Percentiles rank a stretch among this genome's conserved stretches.
These are phyloP conservation scores for Melieria omissa DNA, from an alignment of 2,888 invertebrate genomes.

Conservation along the genomic window DNA sequence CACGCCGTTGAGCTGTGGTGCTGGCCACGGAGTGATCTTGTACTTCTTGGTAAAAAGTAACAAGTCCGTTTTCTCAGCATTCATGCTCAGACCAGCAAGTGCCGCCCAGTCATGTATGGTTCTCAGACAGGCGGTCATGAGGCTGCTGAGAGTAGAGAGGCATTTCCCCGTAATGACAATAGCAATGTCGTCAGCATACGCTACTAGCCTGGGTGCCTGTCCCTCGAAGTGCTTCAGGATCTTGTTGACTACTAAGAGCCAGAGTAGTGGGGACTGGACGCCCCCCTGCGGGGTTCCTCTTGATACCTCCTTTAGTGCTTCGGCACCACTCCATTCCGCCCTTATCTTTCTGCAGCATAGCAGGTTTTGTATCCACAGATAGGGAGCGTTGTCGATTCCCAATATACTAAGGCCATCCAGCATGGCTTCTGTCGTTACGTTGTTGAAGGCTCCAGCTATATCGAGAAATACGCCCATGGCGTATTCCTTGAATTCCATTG, in stretches of 20 bases:
- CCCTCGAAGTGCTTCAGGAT: background rate
- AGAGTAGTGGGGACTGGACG: background rate
- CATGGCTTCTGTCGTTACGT: background rate
- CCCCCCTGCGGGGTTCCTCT: background rate
- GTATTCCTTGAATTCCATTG: too few species aligned
- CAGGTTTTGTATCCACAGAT: background rate
- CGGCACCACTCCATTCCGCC: background rate
- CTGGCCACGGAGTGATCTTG: background rate
- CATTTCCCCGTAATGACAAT: background rate
- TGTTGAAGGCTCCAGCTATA: conserved; percentile 7
- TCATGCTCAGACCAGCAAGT: too few species aligned
- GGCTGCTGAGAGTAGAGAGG: too few species aligned
- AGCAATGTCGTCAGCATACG: background rate
- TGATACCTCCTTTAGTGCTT: background rate
- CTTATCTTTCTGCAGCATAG: background rate
- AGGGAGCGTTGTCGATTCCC: background rate
- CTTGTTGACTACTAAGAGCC: background rate
- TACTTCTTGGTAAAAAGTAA: background rate
- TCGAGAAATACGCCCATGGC: too few species aligned
- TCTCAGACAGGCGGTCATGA: too few species aligned
- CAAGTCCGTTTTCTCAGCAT: background rate
- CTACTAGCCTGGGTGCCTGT: background rate
- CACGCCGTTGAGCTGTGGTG: too few species aligned
- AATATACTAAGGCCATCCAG: too few species aligned
- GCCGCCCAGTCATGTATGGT: background rate